Conservation (phyloP, 1,140 invertebrate species). For the Stegodyphus dumicola region DNA sequence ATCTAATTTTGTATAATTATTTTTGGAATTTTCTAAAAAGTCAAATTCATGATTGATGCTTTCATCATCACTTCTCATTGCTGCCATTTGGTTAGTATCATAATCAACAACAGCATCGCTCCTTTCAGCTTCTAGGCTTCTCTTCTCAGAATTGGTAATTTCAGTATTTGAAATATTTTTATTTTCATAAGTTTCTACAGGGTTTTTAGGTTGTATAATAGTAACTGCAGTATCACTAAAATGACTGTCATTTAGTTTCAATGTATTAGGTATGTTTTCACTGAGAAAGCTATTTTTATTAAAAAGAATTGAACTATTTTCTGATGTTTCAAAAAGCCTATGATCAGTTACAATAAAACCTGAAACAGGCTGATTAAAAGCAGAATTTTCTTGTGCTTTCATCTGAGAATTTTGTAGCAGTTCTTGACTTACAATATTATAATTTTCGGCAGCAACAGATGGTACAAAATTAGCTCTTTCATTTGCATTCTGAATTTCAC, state of each 20-base stretch:
- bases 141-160: not conserved
- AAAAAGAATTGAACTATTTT: too few species aligned
- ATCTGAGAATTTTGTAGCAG: too few species aligned
- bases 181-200: not conserved
- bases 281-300: too few species aligned
- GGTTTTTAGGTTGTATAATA: not conserved
- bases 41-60: slow-evolving; percentile 38
- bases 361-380: too few species aligned
- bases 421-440: too few species aligned
- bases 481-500: too few species aligned
- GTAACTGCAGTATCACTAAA: not conserved
- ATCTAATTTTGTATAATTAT: not conserved
- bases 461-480: too few species aligned
- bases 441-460: too few species aligned
- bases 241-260: not conserved
- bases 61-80: slow-evolving; percentile 37
- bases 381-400: too few species aligned
- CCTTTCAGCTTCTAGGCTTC: not conserved
- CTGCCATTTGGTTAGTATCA: not conserved
- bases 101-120: not conserved
- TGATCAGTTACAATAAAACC: too few species aligned
- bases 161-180: not conserved
- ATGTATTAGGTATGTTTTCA: not conserved
- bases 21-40: slow-evolving; percentile 25
- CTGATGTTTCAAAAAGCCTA: too few species aligned